A percentile compares a stretch with the other conserved stretches of the same genome.
Evolutionary conservation across 2,888 invertebrate species (phyloP).

Genomic region (Noctuana brunneofusca): DNA sequence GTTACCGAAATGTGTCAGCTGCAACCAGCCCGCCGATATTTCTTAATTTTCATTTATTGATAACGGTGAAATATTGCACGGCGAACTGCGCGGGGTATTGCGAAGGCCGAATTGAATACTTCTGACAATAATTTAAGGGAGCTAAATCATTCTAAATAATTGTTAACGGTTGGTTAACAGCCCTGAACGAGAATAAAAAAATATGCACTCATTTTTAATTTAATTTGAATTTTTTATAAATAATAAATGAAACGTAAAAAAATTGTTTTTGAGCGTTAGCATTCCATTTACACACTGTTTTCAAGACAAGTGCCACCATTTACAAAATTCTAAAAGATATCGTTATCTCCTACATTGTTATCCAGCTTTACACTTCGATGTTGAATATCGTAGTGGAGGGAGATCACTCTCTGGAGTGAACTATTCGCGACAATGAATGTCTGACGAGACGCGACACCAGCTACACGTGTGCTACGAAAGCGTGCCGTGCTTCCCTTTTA

Average conservation of each 20-base stretch:
- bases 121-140: constrained; percentile 4
- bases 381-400: constrained; percentile 16
- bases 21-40: constrained; percentile 39
- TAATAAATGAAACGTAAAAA: no score
- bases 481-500: constrained; percentile 9
- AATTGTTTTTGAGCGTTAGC: no score
- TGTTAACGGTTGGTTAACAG: neutral
- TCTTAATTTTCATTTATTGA: constrained; percentile 42
- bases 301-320: no score
- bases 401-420: constrained; percentile 27
- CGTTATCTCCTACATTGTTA: neutral
- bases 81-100: neutral
- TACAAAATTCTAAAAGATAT: neutral
- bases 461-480: constrained; percentile 14
- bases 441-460: constrained; percentile 13
- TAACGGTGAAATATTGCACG: constrained; percentile 35
- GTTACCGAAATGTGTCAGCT: constrained; percentile 63
- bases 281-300: no score
- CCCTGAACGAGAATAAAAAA: neutral
- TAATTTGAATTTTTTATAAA: no score
- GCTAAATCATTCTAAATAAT: constrained; percentile 5
- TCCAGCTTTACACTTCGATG: neutral
- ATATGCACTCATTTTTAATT: neutral
- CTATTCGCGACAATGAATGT: constrained; percentile 25
- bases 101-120: constrained; percentile 19